Conservation (phyloP, 2,113 vertebrate species). For the Glaucidium brasilianum region DNA sequence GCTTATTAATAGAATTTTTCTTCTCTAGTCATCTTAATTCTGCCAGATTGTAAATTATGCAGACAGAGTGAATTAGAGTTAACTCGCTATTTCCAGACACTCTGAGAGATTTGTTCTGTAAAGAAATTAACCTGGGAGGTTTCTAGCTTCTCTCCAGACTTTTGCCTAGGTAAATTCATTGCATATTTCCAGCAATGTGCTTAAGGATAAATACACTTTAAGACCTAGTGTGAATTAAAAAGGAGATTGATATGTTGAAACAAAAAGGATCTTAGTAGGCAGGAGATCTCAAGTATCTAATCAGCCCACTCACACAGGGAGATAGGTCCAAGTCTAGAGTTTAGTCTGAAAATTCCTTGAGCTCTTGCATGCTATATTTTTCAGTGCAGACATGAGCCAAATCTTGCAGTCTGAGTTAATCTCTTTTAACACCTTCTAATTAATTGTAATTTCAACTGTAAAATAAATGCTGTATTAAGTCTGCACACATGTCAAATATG, state of each 20-base stretch:
- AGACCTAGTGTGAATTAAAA: not conserved
- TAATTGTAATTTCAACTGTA: not conserved
- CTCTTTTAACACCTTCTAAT: not conserved
- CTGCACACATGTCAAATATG: not conserved
- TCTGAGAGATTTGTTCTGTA: not conserved
- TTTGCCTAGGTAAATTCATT: not conserved
- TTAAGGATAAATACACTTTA: not conserved
- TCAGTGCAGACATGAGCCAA: not conserved
- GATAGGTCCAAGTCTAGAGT: not conserved
- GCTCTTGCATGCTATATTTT: not conserved
- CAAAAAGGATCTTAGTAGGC: not conserved
- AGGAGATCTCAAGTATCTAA: not conserved
- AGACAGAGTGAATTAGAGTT: not conserved
- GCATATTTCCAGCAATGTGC: not conserved
- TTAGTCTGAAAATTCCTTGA: not conserved
- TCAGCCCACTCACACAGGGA: not conserved
- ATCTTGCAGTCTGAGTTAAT: not conserved
- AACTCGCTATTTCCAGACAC: not conserved
- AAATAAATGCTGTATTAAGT: not conserved
- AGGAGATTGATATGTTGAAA: not conserved
- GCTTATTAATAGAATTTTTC: constrained; percentile 54
- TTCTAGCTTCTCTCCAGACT: not conserved
- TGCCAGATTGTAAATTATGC: constrained; percentile 21
- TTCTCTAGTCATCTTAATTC: constrained; percentile 15
- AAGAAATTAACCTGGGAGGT: not conserved